Evolutionary conservation across 2,113 vertebrate genomes (phyloP), one percentile per base, ranked within the genome.

Genomic region (Platysternon megacephalum): DNA sequence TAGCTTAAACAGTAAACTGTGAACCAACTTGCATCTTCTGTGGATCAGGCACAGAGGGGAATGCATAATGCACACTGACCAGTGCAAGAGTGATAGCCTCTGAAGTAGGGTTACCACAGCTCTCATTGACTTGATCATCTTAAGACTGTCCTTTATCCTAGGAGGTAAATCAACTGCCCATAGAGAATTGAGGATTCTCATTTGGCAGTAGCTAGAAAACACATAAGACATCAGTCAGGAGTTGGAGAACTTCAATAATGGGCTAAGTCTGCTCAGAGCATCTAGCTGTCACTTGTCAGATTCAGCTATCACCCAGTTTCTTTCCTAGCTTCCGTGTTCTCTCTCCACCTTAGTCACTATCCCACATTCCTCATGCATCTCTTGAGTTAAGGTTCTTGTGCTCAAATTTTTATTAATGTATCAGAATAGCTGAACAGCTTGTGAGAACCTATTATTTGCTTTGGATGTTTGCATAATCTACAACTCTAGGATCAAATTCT

Each of bases 401-500:
- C 78, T 93, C 17, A 58, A 12, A 29, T 58, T 79, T 93, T 42
- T 35, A 52, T 42, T 86, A 2, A 78, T 55, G 8, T 82, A 51
- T 72, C 72, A 93, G 61, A 87, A 82, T 80, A 76, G 82, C 53
- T 79, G 14, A 11, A 2, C 32, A 56, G 32, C 79, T 91, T 46
- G 68, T 93, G 42, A 79, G 88, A 68, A n/a, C 42, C 55, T 55
- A 32, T 53, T 95, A 49, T 94, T 96, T 94, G n/a, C 68, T 88
- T 81, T 86, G 79, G 5, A 44, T 84, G 0, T 91, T 93, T 85
- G 74, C 49, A 32, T 87, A 91, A 93, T 78, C 78, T 52, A 2
- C 7, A 8, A 88, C 55, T 11, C 49, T 84, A 87, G 58, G 90
- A 39, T 56, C 65, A 91, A 93, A 58, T 46, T 21, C 44, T 80